A percentile compares a stretch with the other conserved stretches of the same genome.
Evolutionary conservation across 2,888 invertebrate genomes (phyloP).

Genomic region (Pollenia griseotomentosa): DNA sequence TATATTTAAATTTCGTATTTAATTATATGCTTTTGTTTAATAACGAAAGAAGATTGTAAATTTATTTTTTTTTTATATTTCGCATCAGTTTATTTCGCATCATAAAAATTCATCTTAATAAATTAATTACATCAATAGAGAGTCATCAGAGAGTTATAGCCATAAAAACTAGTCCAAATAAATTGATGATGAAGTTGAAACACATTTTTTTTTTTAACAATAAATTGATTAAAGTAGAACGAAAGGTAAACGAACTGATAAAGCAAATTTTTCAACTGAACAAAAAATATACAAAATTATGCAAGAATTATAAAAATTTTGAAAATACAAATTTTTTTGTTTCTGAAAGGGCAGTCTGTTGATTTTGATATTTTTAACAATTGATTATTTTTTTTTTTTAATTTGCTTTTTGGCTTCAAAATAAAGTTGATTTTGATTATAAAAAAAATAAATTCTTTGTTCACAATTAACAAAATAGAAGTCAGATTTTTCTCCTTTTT

Average conservation of each 20-base stretch:
- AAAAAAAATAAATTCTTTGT: conserved; percentile 10
- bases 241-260: conserved; percentile 50
- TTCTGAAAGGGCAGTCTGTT: neutral
- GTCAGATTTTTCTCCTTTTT: neutral
- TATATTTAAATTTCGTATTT: neutral
- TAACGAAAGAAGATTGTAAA: neutral
- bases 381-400: neutral
- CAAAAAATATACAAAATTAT: conserved; percentile 21
- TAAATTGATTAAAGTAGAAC: conserved; percentile 2
- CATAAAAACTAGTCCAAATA: conserved; percentile 1
- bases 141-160: neutral
- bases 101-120: neutral
- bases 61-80: neutral
- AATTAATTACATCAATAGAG: conserved; percentile 28
- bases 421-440: neutral
- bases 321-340: neutral
- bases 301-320: conserved; percentile 40
- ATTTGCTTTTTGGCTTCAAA: neutral
- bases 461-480: neutral
- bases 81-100: neutral
- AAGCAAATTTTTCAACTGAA: neutral
- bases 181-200: conserved; percentile 2
- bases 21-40: neutral
- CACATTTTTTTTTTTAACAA: neutral
- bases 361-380: neutral